Percentiles rank a stretch among this genome's conserved stretches.
Conservation (phyloP, 2,797 vertebrate genomes). For the Pseudochaenichthys georgianus region DNA sequence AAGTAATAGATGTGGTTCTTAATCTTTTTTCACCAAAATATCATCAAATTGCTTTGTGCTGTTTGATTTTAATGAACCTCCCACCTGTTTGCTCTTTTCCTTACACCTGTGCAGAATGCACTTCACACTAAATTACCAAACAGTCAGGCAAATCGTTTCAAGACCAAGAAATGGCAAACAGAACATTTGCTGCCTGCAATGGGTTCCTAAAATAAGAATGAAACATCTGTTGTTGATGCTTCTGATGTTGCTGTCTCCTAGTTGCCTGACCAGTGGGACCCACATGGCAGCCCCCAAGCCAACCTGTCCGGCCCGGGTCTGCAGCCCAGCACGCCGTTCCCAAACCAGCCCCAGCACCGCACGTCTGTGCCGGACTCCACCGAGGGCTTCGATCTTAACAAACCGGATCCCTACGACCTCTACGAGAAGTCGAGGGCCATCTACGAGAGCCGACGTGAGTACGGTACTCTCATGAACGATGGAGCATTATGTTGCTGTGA, state of each 20-base stretch:
- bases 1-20: not conserved
- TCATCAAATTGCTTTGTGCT: too few relatives aligned
- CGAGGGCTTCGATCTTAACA: slow-evolving; percentile 96
- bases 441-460: slow-evolving; percentile 99
- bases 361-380: slow-evolving; percentile 95
- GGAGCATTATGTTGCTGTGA: not conserved
- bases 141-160: not conserved
- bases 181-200: not conserved
- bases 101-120: not conserved
- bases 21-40: not conserved
- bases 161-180: not conserved
- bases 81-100: not conserved
- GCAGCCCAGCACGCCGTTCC: slow-evolving; percentile 90
- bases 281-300: slow-evolving; percentile 95
- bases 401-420: slow-evolving; percentile 98
- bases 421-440: slow-evolving; percentile 99
- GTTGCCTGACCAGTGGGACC: slow-evolving; percentile 95
- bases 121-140: not conserved
- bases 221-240: slow-evolving; percentile 31
- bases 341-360: slow-evolving; percentile 91
- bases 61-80: not conserved
- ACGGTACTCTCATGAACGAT: slow-evolving; percentile 1
- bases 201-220: not conserved
- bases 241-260: slow-evolving; percentile 61
- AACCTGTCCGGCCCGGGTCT: slow-evolving; percentile 89